A percentile compares a stretch with the other conserved stretches of the same genome.
phyloP scores from a whole-genome alignment of 1,140 invertebrate species.

The Heliconius eleuchia region DNA sequence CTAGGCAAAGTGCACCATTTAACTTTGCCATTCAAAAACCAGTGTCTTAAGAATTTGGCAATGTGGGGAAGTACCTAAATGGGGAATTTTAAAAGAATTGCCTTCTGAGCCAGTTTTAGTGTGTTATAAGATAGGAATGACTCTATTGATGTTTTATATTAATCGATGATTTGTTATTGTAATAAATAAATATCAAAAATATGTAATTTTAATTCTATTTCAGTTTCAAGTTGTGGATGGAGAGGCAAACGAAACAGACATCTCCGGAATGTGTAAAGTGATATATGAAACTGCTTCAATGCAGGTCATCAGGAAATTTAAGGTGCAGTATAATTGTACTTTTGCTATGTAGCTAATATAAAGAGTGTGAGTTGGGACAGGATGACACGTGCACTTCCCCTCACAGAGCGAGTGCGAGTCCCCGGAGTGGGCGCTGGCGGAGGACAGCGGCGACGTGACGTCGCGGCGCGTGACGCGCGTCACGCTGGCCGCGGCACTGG shows the following conservation, averaged over 20 bases:
- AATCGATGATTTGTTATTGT: too few species aligned
- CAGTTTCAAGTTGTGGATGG: slow-evolving; percentile 60
- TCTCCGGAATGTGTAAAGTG: slow-evolving; percentile 54
- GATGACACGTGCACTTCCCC: background rate
- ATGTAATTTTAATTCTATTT: slow-evolving; percentile 20
- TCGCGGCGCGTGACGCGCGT: slow-evolving; percentile 53
- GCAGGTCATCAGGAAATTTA: slow-evolving; percentile 57
- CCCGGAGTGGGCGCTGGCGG: slow-evolving; percentile 24
- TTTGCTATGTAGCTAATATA: background rate
- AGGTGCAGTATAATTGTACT: slow-evolving; percentile 44
- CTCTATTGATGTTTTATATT: too few species aligned
- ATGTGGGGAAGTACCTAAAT: too few species aligned
- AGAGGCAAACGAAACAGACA: slow-evolving; percentile 61
- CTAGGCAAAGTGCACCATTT: too few species aligned
- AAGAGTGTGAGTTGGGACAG: background rate
- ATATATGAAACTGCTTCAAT: slow-evolving; percentile 53
- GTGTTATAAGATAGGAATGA: too few species aligned
- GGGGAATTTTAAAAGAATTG: too few species aligned
- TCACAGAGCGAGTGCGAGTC: background rate
- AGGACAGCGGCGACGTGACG: slow-evolving; percentile 17
- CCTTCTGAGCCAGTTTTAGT: too few species aligned
- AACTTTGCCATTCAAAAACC: too few species aligned
- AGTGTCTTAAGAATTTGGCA: too few species aligned
- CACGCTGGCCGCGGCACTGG: slow-evolving; percentile 37
- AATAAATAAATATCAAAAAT: too few species aligned